Evolutionary conservation across 1,140 invertebrate species (phyloP), one percentile per base, ranked within the genome.

Genomic region (Drosophila varians): DNA sequence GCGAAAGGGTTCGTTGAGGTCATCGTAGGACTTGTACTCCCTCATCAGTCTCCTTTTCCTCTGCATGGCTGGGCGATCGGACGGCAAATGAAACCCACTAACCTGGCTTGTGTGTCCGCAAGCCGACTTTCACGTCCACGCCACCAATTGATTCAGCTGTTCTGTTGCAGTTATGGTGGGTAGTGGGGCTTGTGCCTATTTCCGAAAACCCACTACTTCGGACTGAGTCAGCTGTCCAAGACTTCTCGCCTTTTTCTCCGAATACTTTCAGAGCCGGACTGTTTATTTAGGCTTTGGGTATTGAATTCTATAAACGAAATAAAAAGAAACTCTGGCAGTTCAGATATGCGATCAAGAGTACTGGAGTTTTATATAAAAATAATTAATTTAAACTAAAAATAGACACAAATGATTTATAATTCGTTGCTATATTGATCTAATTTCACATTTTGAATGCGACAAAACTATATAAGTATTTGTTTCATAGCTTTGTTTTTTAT

Each of bases 11-110:
- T 70, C 53, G 36, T 54, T 73, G n/a, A 84, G 61, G 46, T 84
- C 80, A 66, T 69, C 64, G 19, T 58, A 86, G n/a, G 80, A 84
- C 38, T 57, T 80, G 16, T 73, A 84, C 62, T 84, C 61, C 45
- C 76, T 66, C 25, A 71, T 9, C 42, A 74, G 38, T 42, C 56
- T 52, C 23, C 56, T 9, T 34, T 45, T 84, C 61, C 25, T 69
- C 80, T 61, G 80, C 73, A 64, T 66, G 23, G 23, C 7, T 23
- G 14, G 16, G 19, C 28, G 12, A 40, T 65, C 46, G 38, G 23
- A 4, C 3, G 19, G 4, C 21, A 51, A 74, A 40, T 74, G 51
- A 72, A 52, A 18, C n/a, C 23, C 14, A n/a, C 6, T 16, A 25
- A 31, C 5, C 21, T 56, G 6, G 11, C 36, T 19, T 31, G 4